phyloP scores from a whole-genome alignment of 2,888 invertebrate species.

The Sphaerolaimus hirsutus region DNA sequence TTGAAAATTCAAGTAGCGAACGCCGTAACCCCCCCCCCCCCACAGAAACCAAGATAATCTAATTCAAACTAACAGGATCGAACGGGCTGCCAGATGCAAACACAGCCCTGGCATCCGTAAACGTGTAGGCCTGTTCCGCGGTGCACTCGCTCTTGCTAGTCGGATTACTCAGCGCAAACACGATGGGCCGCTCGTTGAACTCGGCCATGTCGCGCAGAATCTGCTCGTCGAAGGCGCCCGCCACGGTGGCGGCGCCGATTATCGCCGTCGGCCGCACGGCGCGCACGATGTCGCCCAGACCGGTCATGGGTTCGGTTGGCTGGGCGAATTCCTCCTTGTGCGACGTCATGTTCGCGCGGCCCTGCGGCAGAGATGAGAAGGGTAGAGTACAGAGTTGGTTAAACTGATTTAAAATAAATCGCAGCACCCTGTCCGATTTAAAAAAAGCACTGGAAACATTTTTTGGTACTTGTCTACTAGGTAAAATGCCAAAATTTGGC shows the following conservation, averaged over 20 bases:
- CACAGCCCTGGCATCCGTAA: conserved; percentile 35
- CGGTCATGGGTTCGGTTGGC: conserved; percentile 36
- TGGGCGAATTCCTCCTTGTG: conserved; percentile 54
- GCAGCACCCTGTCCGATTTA: too few species aligned
- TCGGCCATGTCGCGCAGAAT: conserved; percentile 63
- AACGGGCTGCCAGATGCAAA: conserved; percentile 86
- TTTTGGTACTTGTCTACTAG: not conserved
- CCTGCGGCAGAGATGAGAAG: conserved; percentile 3
- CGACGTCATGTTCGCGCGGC: conserved; percentile 5
- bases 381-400: too few species aligned
- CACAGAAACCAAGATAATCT: too few species aligned
- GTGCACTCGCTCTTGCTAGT: conserved; percentile 95
- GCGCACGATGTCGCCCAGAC: conserved; percentile 54
- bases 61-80: too few species aligned
- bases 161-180: conserved; percentile 93
- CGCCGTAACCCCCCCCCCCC: not conserved
- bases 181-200: conserved; percentile 59
- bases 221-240: conserved; percentile 68
- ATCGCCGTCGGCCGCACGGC: conserved; percentile 60
- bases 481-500: too few species aligned
- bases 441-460: not conserved
- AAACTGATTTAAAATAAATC: too few species aligned
- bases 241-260: conserved; percentile 77
- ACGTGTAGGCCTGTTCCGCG: conserved; percentile 75
- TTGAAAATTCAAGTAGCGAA: too few species aligned